Conservation (phyloP, 30 jellyfish, hydroid and myxozoan genomes). For the Aurelia aurita region DNA sequence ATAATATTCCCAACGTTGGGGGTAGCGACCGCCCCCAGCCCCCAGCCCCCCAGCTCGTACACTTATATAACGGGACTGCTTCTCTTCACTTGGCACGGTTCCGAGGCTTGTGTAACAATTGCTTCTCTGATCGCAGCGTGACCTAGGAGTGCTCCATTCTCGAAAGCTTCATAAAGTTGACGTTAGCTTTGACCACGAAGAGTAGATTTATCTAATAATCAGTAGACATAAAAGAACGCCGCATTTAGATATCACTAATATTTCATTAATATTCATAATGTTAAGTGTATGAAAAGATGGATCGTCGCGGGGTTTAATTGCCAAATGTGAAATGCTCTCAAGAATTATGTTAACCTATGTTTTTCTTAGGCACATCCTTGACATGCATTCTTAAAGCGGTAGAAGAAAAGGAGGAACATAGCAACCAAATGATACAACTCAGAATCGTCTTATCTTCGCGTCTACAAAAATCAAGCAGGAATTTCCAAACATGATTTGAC, state of each 20-base stretch:
- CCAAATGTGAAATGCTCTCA: conserved; percentile 10
- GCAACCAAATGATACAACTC: not conserved
- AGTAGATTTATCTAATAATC: conserved; percentile 45
- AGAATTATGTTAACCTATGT: conserved; percentile 42
- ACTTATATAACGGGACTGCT: too few relatives aligned
- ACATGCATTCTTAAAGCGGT: conserved; percentile 27
- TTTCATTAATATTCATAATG: conserved; percentile 67
- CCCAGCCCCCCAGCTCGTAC: too few relatives aligned
- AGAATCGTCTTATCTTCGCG: too few relatives aligned
- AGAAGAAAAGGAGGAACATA: conserved; percentile 3
- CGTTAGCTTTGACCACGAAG: conserved; percentile 68
- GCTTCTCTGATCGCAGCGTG: conserved; percentile 44
- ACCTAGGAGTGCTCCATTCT: conserved; percentile 44
- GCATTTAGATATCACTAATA: conserved; percentile 58
- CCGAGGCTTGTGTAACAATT: too few relatives aligned
- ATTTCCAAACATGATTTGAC: too few relatives aligned
- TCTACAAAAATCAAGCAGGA: too few relatives aligned
- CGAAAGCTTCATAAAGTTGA: conserved; percentile 26
- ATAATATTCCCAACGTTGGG: too few relatives aligned
- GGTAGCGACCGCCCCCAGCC: too few relatives aligned
- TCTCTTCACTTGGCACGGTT: too few relatives aligned
- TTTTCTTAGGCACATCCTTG: conserved; percentile 34
- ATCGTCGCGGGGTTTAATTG: conserved; percentile 53
- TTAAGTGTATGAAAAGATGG: conserved; percentile 56
- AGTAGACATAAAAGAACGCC: conserved; percentile 65